These are phyloP conservation scores for Pristiophorus japonicus DNA, from an alignment of 2,113 vertebrate genomes.

Conservation along the genomic window DNA sequence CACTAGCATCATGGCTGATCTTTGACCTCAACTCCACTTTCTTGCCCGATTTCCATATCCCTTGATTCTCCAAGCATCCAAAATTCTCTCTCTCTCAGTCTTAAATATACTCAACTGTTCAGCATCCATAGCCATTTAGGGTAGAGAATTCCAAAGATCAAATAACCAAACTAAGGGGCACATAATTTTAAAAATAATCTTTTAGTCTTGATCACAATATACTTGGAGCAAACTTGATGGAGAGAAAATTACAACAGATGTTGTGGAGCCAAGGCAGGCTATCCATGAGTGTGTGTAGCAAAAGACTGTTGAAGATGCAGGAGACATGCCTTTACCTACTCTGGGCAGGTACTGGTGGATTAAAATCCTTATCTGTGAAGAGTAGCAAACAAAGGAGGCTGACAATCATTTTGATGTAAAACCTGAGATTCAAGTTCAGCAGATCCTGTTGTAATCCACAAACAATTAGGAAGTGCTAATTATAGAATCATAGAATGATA, in stretches of 20 bases:
- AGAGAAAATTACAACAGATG: not conserved
- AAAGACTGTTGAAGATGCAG: not conserved
- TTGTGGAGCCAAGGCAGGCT: not conserved
- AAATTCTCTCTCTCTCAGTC: no score
- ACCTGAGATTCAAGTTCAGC: not conserved
- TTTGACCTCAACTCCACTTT: no score
- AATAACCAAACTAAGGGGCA: not conserved
- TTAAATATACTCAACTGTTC: no score
- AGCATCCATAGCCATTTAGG: no score
- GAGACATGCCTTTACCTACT: not conserved
- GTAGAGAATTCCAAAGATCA: no score
- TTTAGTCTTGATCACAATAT: not conserved
- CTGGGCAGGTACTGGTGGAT: no score
- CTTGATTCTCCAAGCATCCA: no score
- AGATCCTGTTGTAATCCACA: not conserved
- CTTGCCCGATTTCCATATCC: no score
- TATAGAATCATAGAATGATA: not conserved
- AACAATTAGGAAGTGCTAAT: not conserved
- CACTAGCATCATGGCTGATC: no score
- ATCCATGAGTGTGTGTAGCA: not conserved
- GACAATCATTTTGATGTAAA: not conserved
- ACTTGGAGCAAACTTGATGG: not conserved
- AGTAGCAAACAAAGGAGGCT: not conserved
- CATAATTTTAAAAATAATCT: not conserved
- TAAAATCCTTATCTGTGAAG: not conserved